Evolutionary conservation across 2,888 invertebrate species (phyloP), one percentile per base, ranked within the genome.

Genomic region (Melanostoma scalare): DNA sequence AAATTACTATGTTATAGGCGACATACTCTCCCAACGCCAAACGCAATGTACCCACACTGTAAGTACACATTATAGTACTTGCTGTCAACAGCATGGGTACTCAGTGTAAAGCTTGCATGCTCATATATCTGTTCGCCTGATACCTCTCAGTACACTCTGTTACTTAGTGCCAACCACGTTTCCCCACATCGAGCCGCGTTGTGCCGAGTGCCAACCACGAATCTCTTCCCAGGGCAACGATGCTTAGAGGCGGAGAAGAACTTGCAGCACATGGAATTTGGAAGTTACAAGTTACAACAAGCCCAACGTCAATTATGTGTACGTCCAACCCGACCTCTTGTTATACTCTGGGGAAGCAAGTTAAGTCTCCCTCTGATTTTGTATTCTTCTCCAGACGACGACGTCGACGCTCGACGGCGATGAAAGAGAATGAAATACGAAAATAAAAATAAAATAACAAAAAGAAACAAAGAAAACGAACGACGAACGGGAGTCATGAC

Each of bases 91-190:
- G 86, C 86, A 30, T 81, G 86, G 86, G 88, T 89, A 90, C 87
- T 88, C 89, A 89, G 88, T 91, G 91, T 90, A 91, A 90, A 89
- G 88, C 87, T 88, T 81, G 79, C 86, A 79, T 87, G 77, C 88
- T 87, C 61, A 55, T 53, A 36, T 77, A 80, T 80, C 91, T 91
- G 91, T 30, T 86, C 88, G 89, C 91, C 91, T 91, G 90, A 88
- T 90, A 87, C 86, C 88, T 87, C 90, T 91, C 91, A 91, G 91
- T 91, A 91, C 91, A 90, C 88, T 89, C 89, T 90, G 90, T 90
- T 90, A 90, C 91, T 90, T 90, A 89, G 86, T 87, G 86, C 81
- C 86, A 75, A 85, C 82, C 68, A 79, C 80, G 86, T 85, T 79
- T 85, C 80, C 69, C 73, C 63, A 73, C 69, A 67, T 58, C 67